Conservation (phyloP, 2,113 vertebrate species). For the Micromys minutus region DNA sequence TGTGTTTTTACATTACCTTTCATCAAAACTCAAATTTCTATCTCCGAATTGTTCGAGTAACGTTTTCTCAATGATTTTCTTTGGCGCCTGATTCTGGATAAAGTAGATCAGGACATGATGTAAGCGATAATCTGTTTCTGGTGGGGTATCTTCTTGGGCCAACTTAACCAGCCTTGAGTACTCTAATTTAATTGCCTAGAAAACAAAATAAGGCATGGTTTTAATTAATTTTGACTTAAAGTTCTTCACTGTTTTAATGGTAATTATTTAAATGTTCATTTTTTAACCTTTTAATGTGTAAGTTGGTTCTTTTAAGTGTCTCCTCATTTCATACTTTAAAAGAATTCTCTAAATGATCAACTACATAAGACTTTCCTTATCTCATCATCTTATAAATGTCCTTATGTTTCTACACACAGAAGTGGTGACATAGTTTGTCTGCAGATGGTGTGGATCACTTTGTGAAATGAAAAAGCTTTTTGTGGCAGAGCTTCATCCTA, state of each 20-base stretch:
- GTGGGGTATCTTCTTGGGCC: constrained; percentile 94
- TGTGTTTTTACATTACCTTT: constrained; percentile 88
- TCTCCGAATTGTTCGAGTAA: constrained; percentile 96
- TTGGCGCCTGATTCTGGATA: constrained; percentile 97
- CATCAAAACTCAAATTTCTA: constrained; percentile 96
- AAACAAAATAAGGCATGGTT: constrained; percentile 49
- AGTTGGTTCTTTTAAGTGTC: not conserved
- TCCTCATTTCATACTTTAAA: not conserved
- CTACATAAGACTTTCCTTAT: not conserved
- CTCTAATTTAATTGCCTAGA: constrained; percentile 96
- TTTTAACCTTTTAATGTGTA: constrained; percentile 32
- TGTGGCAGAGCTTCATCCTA: not conserved
- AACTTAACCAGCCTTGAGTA: constrained; percentile 93
- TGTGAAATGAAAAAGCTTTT: not conserved
- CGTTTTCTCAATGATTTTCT: constrained; percentile 97
- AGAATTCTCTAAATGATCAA: not conserved
- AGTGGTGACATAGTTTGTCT: not conserved
- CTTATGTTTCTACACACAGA: not conserved
- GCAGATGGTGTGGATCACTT: not conserved
- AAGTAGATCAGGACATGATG: constrained; percentile 96
- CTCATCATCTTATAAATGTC: not conserved
- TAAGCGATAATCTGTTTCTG: constrained; percentile 94
- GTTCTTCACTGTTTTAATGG: not conserved
- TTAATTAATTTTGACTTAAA: constrained; percentile 45
- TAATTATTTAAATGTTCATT: not conserved